Percentiles rank a stretch among this genome's conserved stretches.
These are phyloP conservation scores for Poeciliopsis occidentalis DNA, from an alignment of 2,113 vertebrate genomes.

Conservation along the genomic window DNA sequence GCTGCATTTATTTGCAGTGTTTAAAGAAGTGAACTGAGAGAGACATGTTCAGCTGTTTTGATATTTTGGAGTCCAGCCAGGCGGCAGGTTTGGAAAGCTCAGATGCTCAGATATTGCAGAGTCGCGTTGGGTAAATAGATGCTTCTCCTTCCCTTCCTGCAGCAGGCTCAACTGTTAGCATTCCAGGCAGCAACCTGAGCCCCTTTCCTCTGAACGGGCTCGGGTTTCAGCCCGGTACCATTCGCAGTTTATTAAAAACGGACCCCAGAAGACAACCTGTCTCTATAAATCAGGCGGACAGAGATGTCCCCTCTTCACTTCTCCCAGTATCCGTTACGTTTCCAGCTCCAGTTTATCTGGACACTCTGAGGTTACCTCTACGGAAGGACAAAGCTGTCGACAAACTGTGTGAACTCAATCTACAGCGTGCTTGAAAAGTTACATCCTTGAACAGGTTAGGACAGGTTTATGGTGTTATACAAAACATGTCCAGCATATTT, in stretches of 20 bases:
- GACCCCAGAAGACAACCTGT: slow-evolving; percentile 69
- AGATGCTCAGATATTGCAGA: slow-evolving; percentile 31
- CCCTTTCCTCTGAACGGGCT: slow-evolving; percentile 63
- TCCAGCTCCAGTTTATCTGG: slow-evolving; percentile 40
- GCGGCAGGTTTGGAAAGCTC: not conserved
- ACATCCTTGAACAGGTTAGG: no score
- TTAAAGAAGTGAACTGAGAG: not conserved
- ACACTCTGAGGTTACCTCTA: slow-evolving; percentile 15
- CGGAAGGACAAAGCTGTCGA: slow-evolving; percentile 20
- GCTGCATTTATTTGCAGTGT: not conserved
- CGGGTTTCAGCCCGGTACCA: slow-evolving; percentile 79
- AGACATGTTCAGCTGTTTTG: not conserved
- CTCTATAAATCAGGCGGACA: slow-evolving; percentile 68
- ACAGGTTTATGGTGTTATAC: no score
- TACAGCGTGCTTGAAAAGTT: not conserved
- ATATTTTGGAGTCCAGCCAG: not conserved
- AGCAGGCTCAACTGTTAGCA: slow-evolving; percentile 73
- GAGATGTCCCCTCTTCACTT: slow-evolving; percentile 46
- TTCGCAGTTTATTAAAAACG: slow-evolving; percentile 81
- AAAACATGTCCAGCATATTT: no score
- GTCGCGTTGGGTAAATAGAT: slow-evolving; percentile 19
- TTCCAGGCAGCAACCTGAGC: slow-evolving; percentile 80
- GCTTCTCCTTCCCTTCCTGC: slow-evolving; percentile 45
- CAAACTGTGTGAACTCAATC: slow-evolving; percentile 24
- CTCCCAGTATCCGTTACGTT: slow-evolving; percentile 52